A percentile compares a stretch with the other conserved stretches of the same genome.
These are phyloP conservation scores for Galerucella pusilla DNA, from an alignment of 2,888 invertebrate genomes.

Conservation along the genomic window DNA sequence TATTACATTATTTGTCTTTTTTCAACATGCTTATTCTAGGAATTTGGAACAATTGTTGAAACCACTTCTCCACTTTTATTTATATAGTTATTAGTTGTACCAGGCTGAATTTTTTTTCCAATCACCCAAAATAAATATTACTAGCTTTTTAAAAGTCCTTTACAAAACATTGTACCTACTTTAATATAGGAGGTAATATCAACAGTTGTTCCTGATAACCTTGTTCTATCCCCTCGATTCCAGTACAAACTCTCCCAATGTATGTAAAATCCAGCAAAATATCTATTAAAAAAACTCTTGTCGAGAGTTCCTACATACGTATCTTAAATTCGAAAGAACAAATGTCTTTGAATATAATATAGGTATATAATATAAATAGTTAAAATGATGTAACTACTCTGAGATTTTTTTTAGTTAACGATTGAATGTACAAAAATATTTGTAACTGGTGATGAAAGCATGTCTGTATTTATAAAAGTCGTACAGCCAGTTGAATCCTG, in stretches of 20 bases:
- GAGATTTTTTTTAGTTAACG: constrained; percentile 61
- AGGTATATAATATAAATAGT: constrained; percentile 16
- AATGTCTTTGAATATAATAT: constrained; percentile 53
- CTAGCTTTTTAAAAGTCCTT: too few relatives aligned
- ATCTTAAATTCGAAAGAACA: constrained; percentile 53
- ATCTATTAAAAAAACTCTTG: constrained; percentile 21
- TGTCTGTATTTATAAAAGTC: constrained; percentile 64
- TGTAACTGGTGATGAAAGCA: constrained; percentile 63
- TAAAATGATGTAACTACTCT: constrained; percentile 60
- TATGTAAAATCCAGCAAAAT: constrained; percentile 39
- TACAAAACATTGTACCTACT: too few relatives aligned
- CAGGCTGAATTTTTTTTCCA: background rate
- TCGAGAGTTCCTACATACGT: constrained; percentile 49
- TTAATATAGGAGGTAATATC: background rate
- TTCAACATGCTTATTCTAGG: constrained; percentile 51
- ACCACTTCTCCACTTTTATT: constrained; percentile 36
- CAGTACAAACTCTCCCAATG: constrained; percentile 55
- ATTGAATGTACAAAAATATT: constrained; percentile 65
- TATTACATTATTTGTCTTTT: constrained; percentile 52
- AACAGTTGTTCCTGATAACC: background rate
- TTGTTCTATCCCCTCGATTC: constrained; percentile 43
- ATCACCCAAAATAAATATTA: background rate
- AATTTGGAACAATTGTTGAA: constrained; percentile 2
- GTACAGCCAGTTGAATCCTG: constrained; percentile 65
- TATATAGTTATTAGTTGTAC: too few relatives aligned